A percentile compares a stretch with the other conserved stretches of the same genome.
These are phyloP conservation scores for Pseudopipra pipra DNA, from an alignment of 2,113 vertebrate species.

Conservation along the genomic window DNA sequence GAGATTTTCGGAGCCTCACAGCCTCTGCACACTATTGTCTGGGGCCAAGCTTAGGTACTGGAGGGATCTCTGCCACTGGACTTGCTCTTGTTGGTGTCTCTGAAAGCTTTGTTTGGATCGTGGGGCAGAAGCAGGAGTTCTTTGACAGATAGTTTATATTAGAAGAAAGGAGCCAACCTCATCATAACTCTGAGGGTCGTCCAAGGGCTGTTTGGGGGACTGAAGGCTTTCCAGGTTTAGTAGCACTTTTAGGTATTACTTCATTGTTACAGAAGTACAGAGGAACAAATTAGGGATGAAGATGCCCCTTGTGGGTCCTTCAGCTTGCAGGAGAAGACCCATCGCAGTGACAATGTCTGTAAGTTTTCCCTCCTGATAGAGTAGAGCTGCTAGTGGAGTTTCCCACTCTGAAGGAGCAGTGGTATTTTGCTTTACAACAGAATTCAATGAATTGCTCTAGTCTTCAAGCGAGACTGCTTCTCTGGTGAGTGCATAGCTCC, in stretches of 20 bases:
- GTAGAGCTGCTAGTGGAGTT: not conserved
- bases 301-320: not conserved
- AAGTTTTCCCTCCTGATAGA: not conserved
- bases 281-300: not conserved
- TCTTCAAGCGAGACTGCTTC: not conserved
- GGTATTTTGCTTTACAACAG: not conserved
- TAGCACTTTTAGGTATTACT: not conserved
- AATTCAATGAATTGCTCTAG: not conserved
- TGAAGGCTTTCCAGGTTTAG: not conserved
- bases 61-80: not conserved
- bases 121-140: not conserved
- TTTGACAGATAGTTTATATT: not conserved
- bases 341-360: not conserved
- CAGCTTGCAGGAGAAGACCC: not conserved
- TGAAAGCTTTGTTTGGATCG: not conserved
- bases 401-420: not conserved
- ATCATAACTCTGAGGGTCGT: not conserved
- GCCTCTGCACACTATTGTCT: rapidly evolving
- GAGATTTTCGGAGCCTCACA: not conserved
- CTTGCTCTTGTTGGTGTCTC: rapidly evolving
- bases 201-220: not conserved
- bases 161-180: not conserved
- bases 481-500: not conserved
- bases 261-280: not conserved
- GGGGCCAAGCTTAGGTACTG: not conserved